Conservation (phyloP, 2,888 invertebrate genomes). For the Oscheius sp. region DNA sequence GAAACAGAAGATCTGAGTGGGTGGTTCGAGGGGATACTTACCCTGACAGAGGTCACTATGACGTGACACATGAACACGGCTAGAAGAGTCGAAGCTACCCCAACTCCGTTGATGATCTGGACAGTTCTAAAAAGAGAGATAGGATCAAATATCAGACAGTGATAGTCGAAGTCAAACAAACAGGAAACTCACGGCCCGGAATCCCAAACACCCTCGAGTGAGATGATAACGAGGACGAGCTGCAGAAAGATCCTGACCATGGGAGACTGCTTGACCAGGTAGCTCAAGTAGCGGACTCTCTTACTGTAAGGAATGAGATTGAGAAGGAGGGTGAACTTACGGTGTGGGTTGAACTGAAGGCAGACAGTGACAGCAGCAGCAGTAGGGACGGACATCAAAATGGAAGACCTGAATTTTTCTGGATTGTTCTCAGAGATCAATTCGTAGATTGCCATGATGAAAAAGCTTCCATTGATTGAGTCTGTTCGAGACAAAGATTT, state of each 20-base stretch:
- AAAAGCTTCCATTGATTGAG: background rate
- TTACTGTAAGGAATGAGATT: constrained; percentile 3
- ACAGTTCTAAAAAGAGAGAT: constrained; percentile 28
- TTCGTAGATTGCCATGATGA: background rate
- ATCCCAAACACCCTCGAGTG: constrained; percentile 36
- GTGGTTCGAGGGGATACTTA: background rate
- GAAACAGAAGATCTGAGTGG: background rate
- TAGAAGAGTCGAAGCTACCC: constrained; percentile 39
- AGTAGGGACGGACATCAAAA: constrained; percentile 38
- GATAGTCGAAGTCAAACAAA: constrained; percentile 1
- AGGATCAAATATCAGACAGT: background rate
- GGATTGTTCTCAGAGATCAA: too few relatives aligned
- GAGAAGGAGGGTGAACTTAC: constrained; percentile 14
- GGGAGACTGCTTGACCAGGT: constrained; percentile 38
- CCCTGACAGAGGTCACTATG: constrained; percentile 31
- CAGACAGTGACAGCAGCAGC: constrained; percentile 42
- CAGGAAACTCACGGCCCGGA: constrained; percentile 34
- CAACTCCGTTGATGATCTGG: constrained; percentile 42
- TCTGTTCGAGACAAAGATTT: too few relatives aligned
- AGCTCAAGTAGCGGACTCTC: constrained; percentile 29
- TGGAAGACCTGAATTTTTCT: constrained; percentile 24
- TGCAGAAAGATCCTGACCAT: constrained; percentile 41
- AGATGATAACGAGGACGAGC: constrained; percentile 35
- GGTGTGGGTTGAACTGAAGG: constrained; percentile 35
- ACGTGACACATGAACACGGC: constrained; percentile 41